Base-by-base conservation (phyloP, 1,140 invertebrate genomes). In the Portunus trituberculatus region DNA sequence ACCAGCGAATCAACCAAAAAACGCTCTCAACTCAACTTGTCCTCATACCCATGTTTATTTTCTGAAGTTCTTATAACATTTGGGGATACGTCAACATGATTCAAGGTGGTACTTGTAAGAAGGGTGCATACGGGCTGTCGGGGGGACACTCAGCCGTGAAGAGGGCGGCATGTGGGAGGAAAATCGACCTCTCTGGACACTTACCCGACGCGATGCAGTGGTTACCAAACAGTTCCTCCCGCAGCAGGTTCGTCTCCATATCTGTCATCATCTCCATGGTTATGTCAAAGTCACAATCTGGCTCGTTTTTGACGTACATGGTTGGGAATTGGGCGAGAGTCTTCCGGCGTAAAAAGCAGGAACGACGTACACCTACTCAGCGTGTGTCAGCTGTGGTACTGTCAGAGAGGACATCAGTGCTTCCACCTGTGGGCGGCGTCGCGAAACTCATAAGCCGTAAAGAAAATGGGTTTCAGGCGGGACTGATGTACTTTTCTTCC, bases 201-300 rank as follows among this genome's bases (percentile, higher is more conserved):
- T 91, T 88, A 94, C 93, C 93, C 4, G 87, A 94, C 32, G 93
- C 87, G 39, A 91, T 91, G 67, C 39, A 94, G 32, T 82, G 59
- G 82, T 94, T 91, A 16, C 93, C 93, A n/a, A 94, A 94, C 31
- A 94, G 52, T 46, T 94, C 93, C 29, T 94, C 93, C 52, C 86
- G 32, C 52, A 94, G 31, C 25, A 94, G 93, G 67, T 25, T 90
- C 0, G 93, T 94, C 25, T 94, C 93, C 39, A 94, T 90, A 32
- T 94, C 93, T 83, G 93, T 94, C 93, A 94, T 46, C 86, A 91
- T 94, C 48, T 94, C 93, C 93, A 94, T 94, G 14, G 59, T 91
- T 31, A 94, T 94, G 59, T 94, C 93, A 52, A 94, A 94, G 93
- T 94, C 93, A 91, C 93, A 94, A 67, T 94, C 93, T 25, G 93